Conservation (phyloP, 2,888 invertebrate genomes). For the Biston betularia region DNA sequence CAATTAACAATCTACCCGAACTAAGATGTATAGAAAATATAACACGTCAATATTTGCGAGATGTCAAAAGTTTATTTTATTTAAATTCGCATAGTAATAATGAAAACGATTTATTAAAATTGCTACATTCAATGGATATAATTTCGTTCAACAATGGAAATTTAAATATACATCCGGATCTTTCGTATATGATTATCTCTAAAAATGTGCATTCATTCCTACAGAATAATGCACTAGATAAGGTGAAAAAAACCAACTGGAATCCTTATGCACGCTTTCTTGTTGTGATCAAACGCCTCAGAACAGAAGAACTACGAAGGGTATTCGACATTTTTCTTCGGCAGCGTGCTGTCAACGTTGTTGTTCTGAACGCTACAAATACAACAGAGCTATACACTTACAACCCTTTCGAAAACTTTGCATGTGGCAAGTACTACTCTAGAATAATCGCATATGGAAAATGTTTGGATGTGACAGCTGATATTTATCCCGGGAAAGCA, state of each 20-base stretch:
- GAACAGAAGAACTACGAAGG: slow-evolving; percentile 37
- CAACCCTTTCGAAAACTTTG: slow-evolving; percentile 66
- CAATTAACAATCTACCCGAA: neutral
- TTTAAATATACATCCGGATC: neutral
- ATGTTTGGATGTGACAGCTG: slow-evolving; percentile 47
- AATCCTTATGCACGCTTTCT: slow-evolving; percentile 58
- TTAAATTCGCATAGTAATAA: slow-evolving; percentile 31
- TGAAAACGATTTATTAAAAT: slow-evolving; percentile 32
- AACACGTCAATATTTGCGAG: slow-evolving; percentile 27
- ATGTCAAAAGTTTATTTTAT: slow-evolving; percentile 38
- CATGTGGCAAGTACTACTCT: slow-evolving; percentile 64
- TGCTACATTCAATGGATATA: slow-evolving; percentile 39
- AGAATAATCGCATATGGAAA: slow-evolving; percentile 57
- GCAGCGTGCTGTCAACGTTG: slow-evolving; percentile 52
- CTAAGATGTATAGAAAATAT: slow-evolving; percentile 39
- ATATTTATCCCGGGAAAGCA: slow-evolving; percentile 57
- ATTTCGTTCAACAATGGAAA: slow-evolving; percentile 17
- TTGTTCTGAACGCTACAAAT: slow-evolving; percentile 55
- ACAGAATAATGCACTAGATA: slow-evolving; percentile 10
- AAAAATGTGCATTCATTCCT: slow-evolving; percentile 43
- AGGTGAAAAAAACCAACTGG: slow-evolving; percentile 57
- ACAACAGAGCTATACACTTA: slow-evolving; percentile 61
- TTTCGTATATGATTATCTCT: slow-evolving; percentile 53
- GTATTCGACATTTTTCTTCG: slow-evolving; percentile 59
- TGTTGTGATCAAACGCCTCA: slow-evolving; percentile 51